phyloP scores from a whole-genome alignment of 2,888 invertebrate genomes.

The Tridacna gigas region DNA sequence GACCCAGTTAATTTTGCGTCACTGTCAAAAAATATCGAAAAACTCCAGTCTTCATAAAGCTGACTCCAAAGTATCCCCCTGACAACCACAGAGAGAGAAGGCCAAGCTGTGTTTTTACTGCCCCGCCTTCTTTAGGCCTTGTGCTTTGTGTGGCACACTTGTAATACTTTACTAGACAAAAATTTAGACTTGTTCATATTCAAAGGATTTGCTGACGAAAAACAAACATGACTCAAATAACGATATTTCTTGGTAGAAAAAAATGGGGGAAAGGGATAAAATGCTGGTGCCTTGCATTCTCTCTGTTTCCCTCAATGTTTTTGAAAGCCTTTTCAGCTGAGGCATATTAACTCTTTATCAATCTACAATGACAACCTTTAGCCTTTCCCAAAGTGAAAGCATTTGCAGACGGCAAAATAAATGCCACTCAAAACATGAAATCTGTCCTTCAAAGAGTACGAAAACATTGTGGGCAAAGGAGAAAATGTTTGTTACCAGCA shows the following conservation, averaged over 20 bases:
- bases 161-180: background rate
- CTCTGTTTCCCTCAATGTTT: too few species aligned
- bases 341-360: conserved; percentile 1
- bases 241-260: too few species aligned
- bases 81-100: conserved; percentile 18
- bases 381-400: background rate
- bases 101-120: conserved; percentile 18
- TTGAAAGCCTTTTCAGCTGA: too few species aligned
- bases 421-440: too few species aligned
- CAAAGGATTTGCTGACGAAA: background rate
- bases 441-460: too few species aligned
- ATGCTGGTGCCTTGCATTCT: too few species aligned
- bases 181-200: too few species aligned
- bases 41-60: background rate
- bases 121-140: background rate
- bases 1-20: conserved; percentile 26
- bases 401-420: too few species aligned
- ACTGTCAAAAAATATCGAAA: conserved; percentile 18
- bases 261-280: too few species aligned
- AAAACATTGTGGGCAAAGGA: too few species aligned
- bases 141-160: background rate
- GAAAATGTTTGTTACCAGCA: too few species aligned
- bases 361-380: background rate
- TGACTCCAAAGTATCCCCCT: background rate
- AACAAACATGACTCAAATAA: background rate